Evolutionary conservation across 2,797 vertebrate species (phyloP).

Genomic region (Hylomyscus alleni): DNA sequence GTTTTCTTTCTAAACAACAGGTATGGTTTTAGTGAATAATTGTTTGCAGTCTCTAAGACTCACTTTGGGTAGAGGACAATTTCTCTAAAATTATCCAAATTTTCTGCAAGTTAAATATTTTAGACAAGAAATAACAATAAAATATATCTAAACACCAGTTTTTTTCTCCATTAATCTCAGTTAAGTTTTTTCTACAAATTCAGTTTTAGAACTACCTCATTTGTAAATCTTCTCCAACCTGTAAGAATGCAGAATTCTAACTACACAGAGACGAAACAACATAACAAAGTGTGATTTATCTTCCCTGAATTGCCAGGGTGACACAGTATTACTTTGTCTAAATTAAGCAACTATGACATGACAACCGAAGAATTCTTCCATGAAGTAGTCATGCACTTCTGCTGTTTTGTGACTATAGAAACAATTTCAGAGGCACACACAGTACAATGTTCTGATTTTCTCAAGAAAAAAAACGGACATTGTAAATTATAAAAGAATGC

Average conservation of each 20-base stretch:
- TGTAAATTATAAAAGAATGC: slow-evolving; percentile 43
- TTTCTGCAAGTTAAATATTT: slow-evolving; percentile 63
- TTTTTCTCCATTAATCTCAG: slow-evolving; percentile 68
- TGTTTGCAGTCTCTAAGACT: not conserved
- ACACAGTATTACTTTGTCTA: slow-evolving; percentile 74
- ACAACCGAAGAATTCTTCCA: slow-evolving; percentile 62
- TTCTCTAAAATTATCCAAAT: slow-evolving; percentile 50
- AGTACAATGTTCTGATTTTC: slow-evolving; percentile 55
- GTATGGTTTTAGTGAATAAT: slow-evolving; percentile 30
- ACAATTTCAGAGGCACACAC: slow-evolving; percentile 53
- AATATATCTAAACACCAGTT: slow-evolving; percentile 37
- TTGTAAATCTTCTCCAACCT: slow-evolving; percentile 68
- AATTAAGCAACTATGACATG: slow-evolving; percentile 80
- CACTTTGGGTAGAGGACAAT: not conserved
- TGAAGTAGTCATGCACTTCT: slow-evolving; percentile 59
- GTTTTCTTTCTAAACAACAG: not conserved
- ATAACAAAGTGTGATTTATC: slow-evolving; percentile 78
- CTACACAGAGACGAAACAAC: slow-evolving; percentile 36
- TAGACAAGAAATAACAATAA: slow-evolving; percentile 56
- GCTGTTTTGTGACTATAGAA: slow-evolving; percentile 70
- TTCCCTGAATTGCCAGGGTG: slow-evolving; percentile 71
- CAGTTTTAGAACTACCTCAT: slow-evolving; percentile 57
- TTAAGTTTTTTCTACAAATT: slow-evolving; percentile 63
- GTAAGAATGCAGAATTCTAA: slow-evolving; percentile 61
- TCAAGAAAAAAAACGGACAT: slow-evolving; percentile 56